phyloP scores from a whole-genome alignment of 2,888 invertebrate genomes.

The Phengaris arion region DNA sequence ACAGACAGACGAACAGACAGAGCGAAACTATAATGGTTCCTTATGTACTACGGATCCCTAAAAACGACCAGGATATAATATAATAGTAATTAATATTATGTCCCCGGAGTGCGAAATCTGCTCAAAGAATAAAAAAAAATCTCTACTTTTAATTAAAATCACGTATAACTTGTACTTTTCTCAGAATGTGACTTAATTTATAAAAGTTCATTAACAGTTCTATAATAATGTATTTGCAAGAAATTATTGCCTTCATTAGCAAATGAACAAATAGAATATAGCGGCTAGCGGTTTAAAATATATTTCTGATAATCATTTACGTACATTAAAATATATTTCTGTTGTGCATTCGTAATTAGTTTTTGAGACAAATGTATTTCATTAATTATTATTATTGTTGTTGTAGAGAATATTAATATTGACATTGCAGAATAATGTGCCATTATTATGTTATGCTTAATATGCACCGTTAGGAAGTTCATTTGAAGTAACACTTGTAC shows the following conservation, averaged over 20 bases:
- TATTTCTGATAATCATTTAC: conserved; percentile 23
- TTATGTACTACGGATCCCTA: too few relatives aligned
- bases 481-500: neutral
- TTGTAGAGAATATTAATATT: neutral
- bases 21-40: too few relatives aligned
- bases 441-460: conserved; percentile 8
- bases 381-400: neutral
- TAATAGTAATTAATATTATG: neutral
- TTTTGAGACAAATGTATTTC: conserved; percentile 15
- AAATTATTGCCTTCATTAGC: conserved; percentile 25
- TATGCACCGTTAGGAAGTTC: neutral
- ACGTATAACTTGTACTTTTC: neutral
- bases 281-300: neutral
- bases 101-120: neutral
- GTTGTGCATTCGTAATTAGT: conserved; percentile 11
- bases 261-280: neutral
- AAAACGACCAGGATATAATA: too few relatives aligned
- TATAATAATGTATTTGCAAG: conserved; percentile 14
- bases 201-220: conserved; percentile 15
- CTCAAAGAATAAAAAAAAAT: neutral
- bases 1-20: too few relatives aligned
- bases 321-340: conserved; percentile 4
- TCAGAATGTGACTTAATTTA: conserved; percentile 6
- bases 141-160: conserved; percentile 12
- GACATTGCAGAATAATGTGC: conserved; percentile 14